phyloP scores from a whole-genome alignment of 23 tunicate genomes.

The Ciona savignyi region DNA sequence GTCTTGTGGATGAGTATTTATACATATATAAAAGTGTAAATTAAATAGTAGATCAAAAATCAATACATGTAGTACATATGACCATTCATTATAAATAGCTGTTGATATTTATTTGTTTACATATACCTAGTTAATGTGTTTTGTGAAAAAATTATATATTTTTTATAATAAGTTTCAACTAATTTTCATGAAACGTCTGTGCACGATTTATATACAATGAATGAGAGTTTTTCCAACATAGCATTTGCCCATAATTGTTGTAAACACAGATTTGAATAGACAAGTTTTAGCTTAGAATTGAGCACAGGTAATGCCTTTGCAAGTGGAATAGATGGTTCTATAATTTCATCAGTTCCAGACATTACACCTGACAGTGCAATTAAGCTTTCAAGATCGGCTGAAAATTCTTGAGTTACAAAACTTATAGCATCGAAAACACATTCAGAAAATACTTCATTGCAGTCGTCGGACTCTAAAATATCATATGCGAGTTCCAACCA shows the following conservation, averaged over 20 bases:
- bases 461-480: constrained; percentile 54
- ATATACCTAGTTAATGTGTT: too few relatives aligned
- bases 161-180: constrained; percentile 25
- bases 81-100: too few relatives aligned
- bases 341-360: background rate
- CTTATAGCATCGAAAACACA: constrained; percentile 30
- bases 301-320: constrained; percentile 66
- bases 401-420: constrained; percentile 14
- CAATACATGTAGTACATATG: too few relatives aligned
- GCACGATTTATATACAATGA: background rate
- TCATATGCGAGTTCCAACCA: constrained; percentile 31
- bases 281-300: constrained; percentile 22
- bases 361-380: background rate
- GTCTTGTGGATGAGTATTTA: too few relatives aligned
- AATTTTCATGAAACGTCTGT: constrained; percentile 37
- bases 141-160: too few relatives aligned
- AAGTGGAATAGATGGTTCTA: constrained; percentile 30
- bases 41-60: too few relatives aligned
- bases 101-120: too few relatives aligned
- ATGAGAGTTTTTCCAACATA: constrained; percentile 6
- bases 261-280: constrained; percentile 22
- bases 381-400: background rate
- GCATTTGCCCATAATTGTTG: constrained; percentile 23
- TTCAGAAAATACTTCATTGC: constrained; percentile 18
- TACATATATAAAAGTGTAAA: too few relatives aligned